Base-by-base conservation (phyloP, 2,113 vertebrate genomes). In the Bos taurus region DNA sequence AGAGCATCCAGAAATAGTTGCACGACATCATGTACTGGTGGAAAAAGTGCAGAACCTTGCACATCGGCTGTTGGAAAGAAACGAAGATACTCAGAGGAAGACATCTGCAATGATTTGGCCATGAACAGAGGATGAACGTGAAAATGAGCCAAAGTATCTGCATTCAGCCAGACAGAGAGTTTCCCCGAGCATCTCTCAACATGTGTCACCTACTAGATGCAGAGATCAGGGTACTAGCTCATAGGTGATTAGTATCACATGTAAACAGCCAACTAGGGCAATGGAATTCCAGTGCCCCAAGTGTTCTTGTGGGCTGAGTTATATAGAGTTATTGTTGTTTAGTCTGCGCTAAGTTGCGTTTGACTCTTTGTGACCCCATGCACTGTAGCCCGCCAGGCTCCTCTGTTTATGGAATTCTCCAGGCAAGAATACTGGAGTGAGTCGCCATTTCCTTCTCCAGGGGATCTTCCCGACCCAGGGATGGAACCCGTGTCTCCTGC, bases 1-100 rank as follows among this genome's bases (percentile, higher is more conserved):
- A 99, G 6, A 99, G 99, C 99, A 99, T 99, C 99, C 99, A 99
- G 99, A 99, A 99, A 88, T 99, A 99, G 94, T 99, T 99, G 98
- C 99, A 99, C 25, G 99, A 99, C 99, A 99, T 97, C 99, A 99
- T 99, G 98, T 99, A 99, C 98, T 99, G 99, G 98, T 99, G 99
- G 94, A 99, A 99, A 97, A 99, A 99, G 9, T 99, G 99, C 54
- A 99, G 89, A 91, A 99, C 99, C 97, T 99, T 99, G 98, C 99
- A 99, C 98, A 99, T 98, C 26, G 99, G 99, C 99, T 99, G 98
- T 95, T 95, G 96, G 92, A 96, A 57, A 98, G 52, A 98, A 97
- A 46, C 15, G 85, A 90, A 97, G 46, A 74, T 2, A 56, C 91
- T 97, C 97, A 95, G 88, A 33, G 6, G 21, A 28, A 92, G 83